These are phyloP conservation scores for Heliconius ismenius DNA, from an alignment of 2,888 invertebrate species.

Conservation along the genomic window DNA sequence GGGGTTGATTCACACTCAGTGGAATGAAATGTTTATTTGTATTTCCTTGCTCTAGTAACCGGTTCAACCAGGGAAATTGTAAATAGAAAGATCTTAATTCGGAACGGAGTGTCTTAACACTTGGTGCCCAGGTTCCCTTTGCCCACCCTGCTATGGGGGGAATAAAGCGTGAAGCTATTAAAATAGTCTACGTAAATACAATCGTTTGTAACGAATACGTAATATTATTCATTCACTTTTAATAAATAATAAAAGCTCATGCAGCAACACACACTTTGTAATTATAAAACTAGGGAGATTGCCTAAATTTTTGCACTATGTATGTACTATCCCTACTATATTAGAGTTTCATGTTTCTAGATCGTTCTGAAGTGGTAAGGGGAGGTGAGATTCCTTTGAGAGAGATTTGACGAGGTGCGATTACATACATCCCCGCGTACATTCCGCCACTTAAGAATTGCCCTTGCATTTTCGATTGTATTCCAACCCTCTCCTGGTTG, in stretches of 20 bases:
- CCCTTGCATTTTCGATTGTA: constrained; percentile 44
- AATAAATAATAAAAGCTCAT: neutral
- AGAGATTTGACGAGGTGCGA: constrained; percentile 42
- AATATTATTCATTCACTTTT: neutral
- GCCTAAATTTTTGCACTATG: constrained; percentile 21
- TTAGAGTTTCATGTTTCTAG: constrained; percentile 29
- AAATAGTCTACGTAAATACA: no score
- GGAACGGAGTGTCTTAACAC: no score
- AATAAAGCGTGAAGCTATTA: no score
- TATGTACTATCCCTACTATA: constrained; percentile 19
- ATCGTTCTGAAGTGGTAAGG: constrained; percentile 37
- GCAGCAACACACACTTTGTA: neutral
- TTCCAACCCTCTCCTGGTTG: constrained; percentile 35
- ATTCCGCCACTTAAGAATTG: constrained; percentile 40
- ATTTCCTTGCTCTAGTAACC: no score
- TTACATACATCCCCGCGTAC: constrained; percentile 36
- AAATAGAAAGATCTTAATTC: no score
- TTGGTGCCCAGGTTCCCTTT: no score
- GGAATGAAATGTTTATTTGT: no score
- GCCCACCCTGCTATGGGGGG: no score
- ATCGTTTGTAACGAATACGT: neutral
- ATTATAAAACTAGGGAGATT: constrained; percentile 1
- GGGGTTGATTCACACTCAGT: no score
- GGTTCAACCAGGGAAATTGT: no score
- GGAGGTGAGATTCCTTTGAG: constrained; percentile 38